These are phyloP conservation scores for Coleophora flavipennella DNA, from an alignment of 2,888 invertebrate genomes.

Conservation along the genomic window DNA sequence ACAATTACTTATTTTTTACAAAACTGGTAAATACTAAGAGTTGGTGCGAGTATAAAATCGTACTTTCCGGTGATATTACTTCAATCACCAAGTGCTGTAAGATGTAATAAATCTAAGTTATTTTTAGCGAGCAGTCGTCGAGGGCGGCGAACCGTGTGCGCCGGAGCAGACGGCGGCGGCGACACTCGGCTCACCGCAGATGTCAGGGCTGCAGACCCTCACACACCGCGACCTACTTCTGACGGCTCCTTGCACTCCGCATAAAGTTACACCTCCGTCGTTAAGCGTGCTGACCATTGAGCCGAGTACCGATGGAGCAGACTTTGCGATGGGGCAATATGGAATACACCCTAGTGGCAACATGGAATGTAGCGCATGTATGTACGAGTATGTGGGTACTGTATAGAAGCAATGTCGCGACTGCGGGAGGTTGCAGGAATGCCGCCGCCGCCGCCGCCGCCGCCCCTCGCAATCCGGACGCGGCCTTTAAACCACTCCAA, in stretches of 20 bases:
- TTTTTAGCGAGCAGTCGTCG: constrained; percentile 52
- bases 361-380: constrained; percentile 32
- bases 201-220: constrained; percentile 43
- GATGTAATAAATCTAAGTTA: constrained; percentile 35
- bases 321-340: constrained; percentile 29
- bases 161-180: constrained; percentile 33
- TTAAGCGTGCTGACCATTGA: not conserved
- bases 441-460: constrained; percentile 48
- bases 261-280: not conserved
- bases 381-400: constrained; percentile 24
- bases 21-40: too few species aligned
- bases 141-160: constrained; percentile 56
- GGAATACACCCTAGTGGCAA: constrained; percentile 31
- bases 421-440: constrained; percentile 53
- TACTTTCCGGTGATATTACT: too few species aligned
- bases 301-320: constrained; percentile 20
- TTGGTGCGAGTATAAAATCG: too few species aligned
- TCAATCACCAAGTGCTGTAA: too few species aligned
- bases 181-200: constrained; percentile 39
- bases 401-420: constrained; percentile 45
- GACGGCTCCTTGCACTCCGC: constrained; percentile 13
- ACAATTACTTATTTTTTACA: too few species aligned
- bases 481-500: constrained; percentile 70
- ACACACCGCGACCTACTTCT: constrained; percentile 27
- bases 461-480: constrained; percentile 68